Conservation (phyloP, 2,888 invertebrate species). For the Arrhopalites spinosus region DNA sequence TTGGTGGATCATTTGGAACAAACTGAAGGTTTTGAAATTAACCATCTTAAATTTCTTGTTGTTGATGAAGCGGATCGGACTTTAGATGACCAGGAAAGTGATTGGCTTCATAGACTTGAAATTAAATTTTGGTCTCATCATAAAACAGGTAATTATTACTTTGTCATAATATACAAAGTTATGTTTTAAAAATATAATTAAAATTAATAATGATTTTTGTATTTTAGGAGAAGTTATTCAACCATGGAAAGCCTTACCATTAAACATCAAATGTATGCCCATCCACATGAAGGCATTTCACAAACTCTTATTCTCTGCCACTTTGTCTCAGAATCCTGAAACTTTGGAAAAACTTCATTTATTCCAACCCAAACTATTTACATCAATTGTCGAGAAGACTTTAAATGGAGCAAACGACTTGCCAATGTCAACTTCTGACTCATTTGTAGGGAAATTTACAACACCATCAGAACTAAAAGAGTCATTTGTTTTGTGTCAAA, state of each 20-base stretch:
- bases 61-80: constrained; percentile 98
- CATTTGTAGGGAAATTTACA: constrained; percentile 76
- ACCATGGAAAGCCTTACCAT: constrained; percentile 61
- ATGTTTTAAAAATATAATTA: constrained; percentile 1
- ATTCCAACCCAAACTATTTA: constrained; percentile 90
- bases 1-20: constrained; percentile 87
- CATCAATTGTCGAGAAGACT: constrained; percentile 64
- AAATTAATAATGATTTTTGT: too few relatives aligned
- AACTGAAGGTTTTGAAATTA: constrained; percentile 77
- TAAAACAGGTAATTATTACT: constrained; percentile 43
- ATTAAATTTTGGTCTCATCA: constrained; percentile 64
- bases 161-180: neutral
- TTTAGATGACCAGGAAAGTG: constrained; percentile 87
- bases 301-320: constrained; percentile 96
- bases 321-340: constrained; percentile 94
- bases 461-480: constrained; percentile 64
- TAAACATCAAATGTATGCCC: constrained; percentile 64
- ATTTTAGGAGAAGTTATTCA: constrained; percentile 51
- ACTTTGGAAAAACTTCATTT: constrained; percentile 85
- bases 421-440: constrained; percentile 60
- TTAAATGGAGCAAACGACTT: neutral
- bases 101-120: constrained; percentile 85
- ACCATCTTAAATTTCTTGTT: constrained; percentile 75
- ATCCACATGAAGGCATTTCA: constrained; percentile 70
- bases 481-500: constrained; percentile 54